A percentile compares a stretch with the other conserved stretches of the same genome.
Conservation (phyloP, 2,113 vertebrate genomes). For the Mungos mungo region DNA sequence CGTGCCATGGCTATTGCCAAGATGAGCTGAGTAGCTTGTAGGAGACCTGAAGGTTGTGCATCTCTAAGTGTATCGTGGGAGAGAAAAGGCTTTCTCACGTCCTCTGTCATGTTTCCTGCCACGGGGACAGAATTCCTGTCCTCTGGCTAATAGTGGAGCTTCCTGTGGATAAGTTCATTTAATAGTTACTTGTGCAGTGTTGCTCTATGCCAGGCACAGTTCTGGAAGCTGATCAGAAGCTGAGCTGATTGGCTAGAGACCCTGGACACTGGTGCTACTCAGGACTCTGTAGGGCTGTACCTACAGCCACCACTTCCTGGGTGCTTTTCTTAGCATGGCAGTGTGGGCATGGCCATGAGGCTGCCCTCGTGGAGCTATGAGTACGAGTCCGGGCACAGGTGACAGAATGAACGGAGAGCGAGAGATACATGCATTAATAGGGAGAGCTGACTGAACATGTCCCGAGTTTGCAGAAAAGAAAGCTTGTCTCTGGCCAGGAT, state of each 20-base stretch:
- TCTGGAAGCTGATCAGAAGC: neutral
- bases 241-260: too few species aligned
- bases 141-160: fast-evolving
- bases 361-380: neutral
- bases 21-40: neutral
- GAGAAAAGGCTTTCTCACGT: neutral
- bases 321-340: fast-evolving
- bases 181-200: neutral
- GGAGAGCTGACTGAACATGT: neutral
- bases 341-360: fast-evolving
- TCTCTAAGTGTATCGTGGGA: neutral
- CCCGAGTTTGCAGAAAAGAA: neutral
- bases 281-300: fast-evolving
- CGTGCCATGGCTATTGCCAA: neutral
- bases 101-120: neutral
- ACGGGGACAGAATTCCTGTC: neutral
- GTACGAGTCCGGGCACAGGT: neutral
- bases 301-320: neutral
- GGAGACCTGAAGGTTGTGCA: neutral
- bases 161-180: neutral
- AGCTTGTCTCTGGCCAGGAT: neutral
- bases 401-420: neutral
- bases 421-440: neutral
- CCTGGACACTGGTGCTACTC: neutral
- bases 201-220: neutral